A percentile compares a stretch with the other conserved stretches of the same genome.
These are phyloP conservation scores for Mellilla xanthometata DNA, from an alignment of 2,888 invertebrate species.

Conservation along the genomic window DNA sequence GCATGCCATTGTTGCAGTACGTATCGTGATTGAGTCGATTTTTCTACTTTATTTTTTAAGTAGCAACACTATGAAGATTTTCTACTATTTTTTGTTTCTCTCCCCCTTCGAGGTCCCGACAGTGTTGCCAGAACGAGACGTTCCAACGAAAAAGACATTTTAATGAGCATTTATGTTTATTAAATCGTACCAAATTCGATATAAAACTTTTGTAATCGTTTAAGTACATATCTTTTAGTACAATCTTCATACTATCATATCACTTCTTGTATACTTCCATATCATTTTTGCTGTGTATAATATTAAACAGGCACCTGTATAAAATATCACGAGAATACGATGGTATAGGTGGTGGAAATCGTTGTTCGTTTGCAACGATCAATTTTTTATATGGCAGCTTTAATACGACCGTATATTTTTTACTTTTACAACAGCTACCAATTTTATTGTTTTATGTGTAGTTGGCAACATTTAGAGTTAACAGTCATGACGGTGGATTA, in stretches of 20 bases:
- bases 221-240: slow-evolving; percentile 81
- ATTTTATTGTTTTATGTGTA: slow-evolving; percentile 15
- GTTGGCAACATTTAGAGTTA: slow-evolving; percentile 11
- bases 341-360: slow-evolving; percentile 31
- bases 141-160: slow-evolving; percentile 75
- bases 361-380: slow-evolving; percentile 34
- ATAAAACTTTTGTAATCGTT: slow-evolving; percentile 64
- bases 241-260: slow-evolving; percentile 78
- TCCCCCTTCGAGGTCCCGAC: slow-evolving; percentile 41
- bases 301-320: slow-evolving; percentile 60
- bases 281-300: slow-evolving; percentile 74
- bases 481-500: too few relatives aligned
- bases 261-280: slow-evolving; percentile 80
- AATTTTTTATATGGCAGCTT: slow-evolving; percentile 38
- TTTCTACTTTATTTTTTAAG: slow-evolving; percentile 34
- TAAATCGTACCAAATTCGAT: slow-evolving; percentile 71
- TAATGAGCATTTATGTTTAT: slow-evolving; percentile 75
- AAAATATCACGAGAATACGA: slow-evolving; percentile 59
- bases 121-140: slow-evolving; percentile 65
- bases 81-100: slow-evolving; percentile 48
- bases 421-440: slow-evolving; percentile 16
- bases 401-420: slow-evolving; percentile 39
- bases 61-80: slow-evolving; percentile 45
- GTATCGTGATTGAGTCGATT: slow-evolving; percentile 77
- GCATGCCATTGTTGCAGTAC: slow-evolving; percentile 80